These are phyloP conservation scores for Hemicordylus capensis DNA, from an alignment of 2,113 vertebrate genomes.

Conservation along the genomic window DNA sequence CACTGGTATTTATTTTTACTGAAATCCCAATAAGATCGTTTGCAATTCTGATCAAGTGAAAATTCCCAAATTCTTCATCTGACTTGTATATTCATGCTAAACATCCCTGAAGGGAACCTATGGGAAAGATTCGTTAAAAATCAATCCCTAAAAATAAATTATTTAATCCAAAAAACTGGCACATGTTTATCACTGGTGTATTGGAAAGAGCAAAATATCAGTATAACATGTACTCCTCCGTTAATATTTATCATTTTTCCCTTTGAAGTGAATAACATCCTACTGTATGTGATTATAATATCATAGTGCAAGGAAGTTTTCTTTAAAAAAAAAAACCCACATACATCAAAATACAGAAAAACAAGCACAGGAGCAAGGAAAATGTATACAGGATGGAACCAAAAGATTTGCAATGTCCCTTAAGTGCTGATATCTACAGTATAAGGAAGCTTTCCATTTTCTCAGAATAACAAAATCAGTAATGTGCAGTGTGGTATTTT, in stretches of 20 bases:
- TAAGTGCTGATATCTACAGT: neutral
- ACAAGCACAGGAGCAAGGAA: neutral
- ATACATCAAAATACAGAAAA: neutral
- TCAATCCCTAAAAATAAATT: conserved; percentile 32
- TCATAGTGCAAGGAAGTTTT: neutral
- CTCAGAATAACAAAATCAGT: neutral
- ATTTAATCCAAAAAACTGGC: conserved; percentile 30
- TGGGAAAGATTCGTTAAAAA: conserved; percentile 1
- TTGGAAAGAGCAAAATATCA: conserved; percentile 30
- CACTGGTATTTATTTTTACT: neutral
- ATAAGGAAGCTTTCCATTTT: neutral
- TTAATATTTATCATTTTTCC: conserved; percentile 38
- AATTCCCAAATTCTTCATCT: neutral
- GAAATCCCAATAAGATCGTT: neutral
- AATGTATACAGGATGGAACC: neutral
- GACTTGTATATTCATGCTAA: conserved; percentile 18
- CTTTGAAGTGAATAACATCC: conserved; percentile 12
- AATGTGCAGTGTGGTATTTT: neutral
- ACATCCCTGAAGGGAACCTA: neutral
- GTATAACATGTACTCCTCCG: neutral
- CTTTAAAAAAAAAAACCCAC: neutral
- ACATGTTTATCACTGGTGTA: conserved; percentile 15
- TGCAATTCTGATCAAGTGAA: conserved; percentile 3
- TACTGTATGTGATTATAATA: neutral
- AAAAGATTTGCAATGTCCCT: neutral